Evolutionary conservation across 2,113 vertebrate genomes (phyloP).

Genomic region (Origma solitaria): DNA sequence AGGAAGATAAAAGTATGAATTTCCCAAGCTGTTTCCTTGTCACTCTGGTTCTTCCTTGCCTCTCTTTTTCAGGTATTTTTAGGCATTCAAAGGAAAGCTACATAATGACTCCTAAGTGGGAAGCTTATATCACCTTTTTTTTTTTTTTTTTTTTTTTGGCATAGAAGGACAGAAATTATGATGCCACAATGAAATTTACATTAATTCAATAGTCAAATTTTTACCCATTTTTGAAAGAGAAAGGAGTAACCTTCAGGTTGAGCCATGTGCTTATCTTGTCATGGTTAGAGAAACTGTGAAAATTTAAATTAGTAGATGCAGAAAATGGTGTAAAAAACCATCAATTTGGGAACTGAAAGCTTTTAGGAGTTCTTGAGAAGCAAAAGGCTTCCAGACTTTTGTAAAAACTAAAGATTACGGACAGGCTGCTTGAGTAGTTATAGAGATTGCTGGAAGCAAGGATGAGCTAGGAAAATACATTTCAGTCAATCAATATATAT

Average conservation of each 20-base stretch:
- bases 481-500: background rate
- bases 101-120: background rate
- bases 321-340: background rate
- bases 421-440: background rate
- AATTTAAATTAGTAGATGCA: background rate
- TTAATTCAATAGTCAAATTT: background rate
- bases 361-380: background rate
- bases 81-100: background rate
- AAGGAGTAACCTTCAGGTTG: background rate
- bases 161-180: background rate
- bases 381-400: background rate
- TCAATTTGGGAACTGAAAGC: background rate
- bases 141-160: accelerated
- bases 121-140: background rate
- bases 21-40: background rate
- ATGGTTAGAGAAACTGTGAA: background rate
- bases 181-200: background rate
- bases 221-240: background rate
- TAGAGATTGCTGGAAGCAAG: background rate
- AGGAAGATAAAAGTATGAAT: background rate
- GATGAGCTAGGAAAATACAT: background rate
- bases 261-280: background rate
- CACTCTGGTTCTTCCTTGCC: background rate
- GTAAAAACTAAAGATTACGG: background rate
- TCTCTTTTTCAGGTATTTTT: background rate